These are phyloP conservation scores for Petrolisthes cinctipes DNA, from an alignment of 2,888 invertebrate genomes.

Conservation along the genomic window DNA sequence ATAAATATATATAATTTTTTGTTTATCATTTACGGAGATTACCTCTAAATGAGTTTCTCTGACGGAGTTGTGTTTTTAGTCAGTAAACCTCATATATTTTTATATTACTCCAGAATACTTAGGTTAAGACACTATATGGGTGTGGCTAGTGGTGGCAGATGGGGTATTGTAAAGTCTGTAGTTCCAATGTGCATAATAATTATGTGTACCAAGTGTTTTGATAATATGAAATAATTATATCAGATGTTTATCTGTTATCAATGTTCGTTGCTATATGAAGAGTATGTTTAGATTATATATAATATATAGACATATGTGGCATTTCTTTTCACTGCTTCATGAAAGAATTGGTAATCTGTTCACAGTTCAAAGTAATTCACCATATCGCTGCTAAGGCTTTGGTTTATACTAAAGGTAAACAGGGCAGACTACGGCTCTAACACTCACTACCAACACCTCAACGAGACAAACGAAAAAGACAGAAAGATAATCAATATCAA, in stretches of 20 bases:
- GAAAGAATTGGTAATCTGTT: neutral
- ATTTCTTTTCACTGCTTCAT: neutral
- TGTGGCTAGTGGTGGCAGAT: neutral
- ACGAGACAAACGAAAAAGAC: too few relatives aligned
- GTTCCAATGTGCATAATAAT: neutral
- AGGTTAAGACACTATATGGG: too few relatives aligned
- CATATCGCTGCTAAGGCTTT: neutral
- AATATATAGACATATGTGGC: neutral
- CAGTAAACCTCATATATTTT: constrained; percentile 9
- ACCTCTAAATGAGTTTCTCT: too few relatives aligned
- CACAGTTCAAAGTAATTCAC: neutral
- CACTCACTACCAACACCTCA: too few relatives aligned
- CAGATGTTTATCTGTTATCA: constrained; percentile 2
- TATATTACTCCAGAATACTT: neutral
- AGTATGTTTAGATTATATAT: constrained; percentile 2
- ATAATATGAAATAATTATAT: neutral
- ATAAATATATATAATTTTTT: too few relatives aligned
- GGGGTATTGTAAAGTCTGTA: neutral
- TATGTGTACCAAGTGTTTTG: constrained; percentile 1
- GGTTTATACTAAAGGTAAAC: neutral
- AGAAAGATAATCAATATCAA: too few relatives aligned
- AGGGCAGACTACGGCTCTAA: too few relatives aligned
- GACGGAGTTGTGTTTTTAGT: neutral
- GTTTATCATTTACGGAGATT: too few relatives aligned
- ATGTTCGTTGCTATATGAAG: constrained; percentile 9